Evolutionary conservation across 1,140 invertebrate species (phyloP).

Genomic region (Procambarus virginalis): DNA sequence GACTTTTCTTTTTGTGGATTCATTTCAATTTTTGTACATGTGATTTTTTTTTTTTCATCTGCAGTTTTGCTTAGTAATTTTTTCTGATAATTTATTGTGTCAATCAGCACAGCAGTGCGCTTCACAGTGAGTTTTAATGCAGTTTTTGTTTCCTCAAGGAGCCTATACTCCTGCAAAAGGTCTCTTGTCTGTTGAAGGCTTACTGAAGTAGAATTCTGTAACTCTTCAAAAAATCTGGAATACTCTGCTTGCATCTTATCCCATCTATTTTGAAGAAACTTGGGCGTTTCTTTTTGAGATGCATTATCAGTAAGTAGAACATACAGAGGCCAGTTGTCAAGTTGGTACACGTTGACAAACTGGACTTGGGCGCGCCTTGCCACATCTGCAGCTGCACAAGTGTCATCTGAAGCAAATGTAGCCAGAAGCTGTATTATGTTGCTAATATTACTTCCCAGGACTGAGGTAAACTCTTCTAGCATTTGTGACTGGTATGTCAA

Average conservation of each 20-base stretch:
- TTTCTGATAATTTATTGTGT: slow-evolving; percentile 7
- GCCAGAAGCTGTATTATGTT: slow-evolving; percentile 48
- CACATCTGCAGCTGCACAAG: slow-evolving; percentile 7
- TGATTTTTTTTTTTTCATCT: slow-evolving; percentile 24
- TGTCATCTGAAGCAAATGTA: slow-evolving; percentile 41
- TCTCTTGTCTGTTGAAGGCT: slow-evolving; percentile 10
- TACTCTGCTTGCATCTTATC: slow-evolving; percentile 37
- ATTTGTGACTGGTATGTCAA: slow-evolving; percentile 17
- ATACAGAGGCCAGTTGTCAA: slow-evolving; percentile 50
- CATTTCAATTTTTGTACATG: neutral
- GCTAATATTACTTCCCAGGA: slow-evolving; percentile 39
- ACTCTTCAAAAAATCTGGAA: slow-evolving; percentile 21
- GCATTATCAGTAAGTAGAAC: neutral
- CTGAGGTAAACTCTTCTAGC: slow-evolving; percentile 23
- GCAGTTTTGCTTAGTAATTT: slow-evolving; percentile 22
- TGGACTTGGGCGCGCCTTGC: slow-evolving; percentile 26
- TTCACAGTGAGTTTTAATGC: slow-evolving; percentile 19
- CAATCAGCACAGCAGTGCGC: neutral
- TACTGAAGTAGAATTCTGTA: slow-evolving; percentile 15
- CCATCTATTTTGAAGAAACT: slow-evolving; percentile 28
- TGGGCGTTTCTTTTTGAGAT: neutral
- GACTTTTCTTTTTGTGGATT: neutral
- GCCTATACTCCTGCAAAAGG: slow-evolving; percentile 24
- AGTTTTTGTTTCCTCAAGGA: slow-evolving; percentile 25
- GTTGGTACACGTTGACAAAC: slow-evolving; percentile 25